A percentile compares a stretch with the other conserved stretches of the same genome.
Evolutionary conservation across 1,140 invertebrate species (phyloP).

Genomic region (Zeugodacus cucurbitae): DNA sequence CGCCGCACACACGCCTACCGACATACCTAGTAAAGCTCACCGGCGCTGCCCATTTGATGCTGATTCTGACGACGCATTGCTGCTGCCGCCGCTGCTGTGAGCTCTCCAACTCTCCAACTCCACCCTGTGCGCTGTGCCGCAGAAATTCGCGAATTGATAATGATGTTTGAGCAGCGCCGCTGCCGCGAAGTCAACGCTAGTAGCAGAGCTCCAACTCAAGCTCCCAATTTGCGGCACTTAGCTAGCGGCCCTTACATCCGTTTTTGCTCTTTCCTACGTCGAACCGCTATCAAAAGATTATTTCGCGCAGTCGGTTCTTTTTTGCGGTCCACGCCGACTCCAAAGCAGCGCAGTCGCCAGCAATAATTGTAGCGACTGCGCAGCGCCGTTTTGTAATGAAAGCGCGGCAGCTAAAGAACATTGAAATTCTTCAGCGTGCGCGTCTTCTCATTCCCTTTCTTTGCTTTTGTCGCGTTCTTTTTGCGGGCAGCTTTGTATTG

Average conservation of each 20-base stretch:
- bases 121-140: neutral
- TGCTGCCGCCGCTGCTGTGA: neutral
- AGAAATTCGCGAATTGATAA: conserved; percentile 9
- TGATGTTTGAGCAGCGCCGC: neutral
- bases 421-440: neutral
- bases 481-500: neutral
- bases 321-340: neutral
- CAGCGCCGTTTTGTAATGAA: neutral
- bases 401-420: neutral
- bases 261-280: neutral
- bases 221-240: neutral
- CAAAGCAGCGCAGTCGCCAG: neutral
- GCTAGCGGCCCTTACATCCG: neutral
- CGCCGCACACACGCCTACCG: neutral
- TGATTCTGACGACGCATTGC: conserved; percentile 34
- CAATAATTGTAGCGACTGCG: neutral
- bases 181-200: neutral
- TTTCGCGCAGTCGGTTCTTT: neutral
- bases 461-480: neutral
- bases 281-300: neutral
- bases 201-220: neutral
- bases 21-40: neutral
- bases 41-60: neutral
- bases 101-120: conserved; percentile 33
- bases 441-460: neutral